Conservation (phyloP, 2,797 vertebrate genomes). For the Echiichthys vipera region DNA sequence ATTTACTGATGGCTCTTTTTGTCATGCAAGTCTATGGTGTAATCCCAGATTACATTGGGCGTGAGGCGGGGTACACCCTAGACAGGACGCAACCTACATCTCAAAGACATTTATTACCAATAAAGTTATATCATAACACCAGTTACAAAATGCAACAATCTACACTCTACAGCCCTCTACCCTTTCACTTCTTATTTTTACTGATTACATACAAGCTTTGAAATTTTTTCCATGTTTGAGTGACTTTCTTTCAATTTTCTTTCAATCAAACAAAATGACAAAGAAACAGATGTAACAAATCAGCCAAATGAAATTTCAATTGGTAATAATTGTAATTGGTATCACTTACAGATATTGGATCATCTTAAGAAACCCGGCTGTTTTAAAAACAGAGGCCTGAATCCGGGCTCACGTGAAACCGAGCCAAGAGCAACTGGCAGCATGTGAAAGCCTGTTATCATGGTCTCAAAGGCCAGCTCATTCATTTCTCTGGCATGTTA, state of each 20-base stretch:
- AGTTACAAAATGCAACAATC: background rate
- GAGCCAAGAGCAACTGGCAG: constrained; percentile 12
- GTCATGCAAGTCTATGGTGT: too few species aligned
- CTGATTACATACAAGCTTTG: too few species aligned
- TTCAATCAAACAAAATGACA: background rate
- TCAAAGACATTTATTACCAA: too few species aligned
- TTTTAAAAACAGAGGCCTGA: background rate
- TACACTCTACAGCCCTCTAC: background rate
- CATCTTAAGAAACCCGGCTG: background rate
- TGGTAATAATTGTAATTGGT: background rate
- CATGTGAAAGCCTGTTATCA: constrained; percentile 38
- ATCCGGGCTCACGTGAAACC: background rate
- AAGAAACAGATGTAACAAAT: background rate
- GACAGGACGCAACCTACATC: too few species aligned
- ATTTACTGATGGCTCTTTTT: too few species aligned
- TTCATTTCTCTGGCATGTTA: constrained; percentile 17
- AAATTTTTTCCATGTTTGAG: background rate
- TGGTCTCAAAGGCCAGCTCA: constrained; percentile 3
- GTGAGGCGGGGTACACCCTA: too few species aligned
- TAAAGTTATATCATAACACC: too few species aligned
- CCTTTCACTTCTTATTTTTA: background rate
- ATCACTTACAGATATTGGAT: background rate
- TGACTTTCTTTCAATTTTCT: background rate
- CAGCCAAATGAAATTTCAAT: background rate
- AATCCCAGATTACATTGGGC: too few species aligned